Conservation (phyloP, 2,888 invertebrate genomes). For the Leptinotarsa juncta region DNA sequence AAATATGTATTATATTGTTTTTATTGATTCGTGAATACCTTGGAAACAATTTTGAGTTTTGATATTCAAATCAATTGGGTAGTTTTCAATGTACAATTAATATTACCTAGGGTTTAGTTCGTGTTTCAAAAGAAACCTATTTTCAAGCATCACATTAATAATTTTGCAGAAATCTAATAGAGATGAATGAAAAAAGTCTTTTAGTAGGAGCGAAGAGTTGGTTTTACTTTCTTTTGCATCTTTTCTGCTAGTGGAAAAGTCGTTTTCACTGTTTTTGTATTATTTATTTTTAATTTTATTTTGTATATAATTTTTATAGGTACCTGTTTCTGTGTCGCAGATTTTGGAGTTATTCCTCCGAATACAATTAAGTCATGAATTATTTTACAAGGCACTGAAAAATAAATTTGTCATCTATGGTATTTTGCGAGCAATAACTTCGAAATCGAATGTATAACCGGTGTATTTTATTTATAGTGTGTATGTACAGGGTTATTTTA, state of each 20-base stretch:
- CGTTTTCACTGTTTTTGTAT: slow-evolving; percentile 39
- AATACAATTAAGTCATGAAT: not conserved
- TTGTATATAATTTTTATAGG: slow-evolving; percentile 63
- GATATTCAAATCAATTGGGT: slow-evolving; percentile 28
- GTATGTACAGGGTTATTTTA: slow-evolving; percentile 16
- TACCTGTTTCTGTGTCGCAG: slow-evolving; percentile 65
- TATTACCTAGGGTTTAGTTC: slow-evolving; percentile 26
- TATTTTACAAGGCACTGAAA: not conserved
- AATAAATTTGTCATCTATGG: not conserved
- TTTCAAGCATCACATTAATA: slow-evolving; percentile 49
- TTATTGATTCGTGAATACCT: not conserved
- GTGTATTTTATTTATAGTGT: slow-evolving; percentile 55
- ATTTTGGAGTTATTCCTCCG: slow-evolving; percentile 39
- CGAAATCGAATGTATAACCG: slow-evolving; percentile 53
- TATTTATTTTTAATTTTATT: slow-evolving; percentile 37
- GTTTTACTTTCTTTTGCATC: slow-evolving; percentile 26
- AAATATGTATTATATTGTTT: slow-evolving; percentile 10
- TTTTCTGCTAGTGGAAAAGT: slow-evolving; percentile 36
- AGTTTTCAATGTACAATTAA: slow-evolving; percentile 26
- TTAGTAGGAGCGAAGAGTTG: slow-evolving; percentile 33
- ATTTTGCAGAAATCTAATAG: slow-evolving; percentile 39
- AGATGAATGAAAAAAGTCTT: slow-evolving; percentile 47
- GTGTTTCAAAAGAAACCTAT: slow-evolving; percentile 21
- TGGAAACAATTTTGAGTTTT: slow-evolving; percentile 14
- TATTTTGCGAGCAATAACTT: not conserved